Evolutionary conservation across 1,140 invertebrate genomes (phyloP).

Genomic region (Venturia canescens): DNA sequence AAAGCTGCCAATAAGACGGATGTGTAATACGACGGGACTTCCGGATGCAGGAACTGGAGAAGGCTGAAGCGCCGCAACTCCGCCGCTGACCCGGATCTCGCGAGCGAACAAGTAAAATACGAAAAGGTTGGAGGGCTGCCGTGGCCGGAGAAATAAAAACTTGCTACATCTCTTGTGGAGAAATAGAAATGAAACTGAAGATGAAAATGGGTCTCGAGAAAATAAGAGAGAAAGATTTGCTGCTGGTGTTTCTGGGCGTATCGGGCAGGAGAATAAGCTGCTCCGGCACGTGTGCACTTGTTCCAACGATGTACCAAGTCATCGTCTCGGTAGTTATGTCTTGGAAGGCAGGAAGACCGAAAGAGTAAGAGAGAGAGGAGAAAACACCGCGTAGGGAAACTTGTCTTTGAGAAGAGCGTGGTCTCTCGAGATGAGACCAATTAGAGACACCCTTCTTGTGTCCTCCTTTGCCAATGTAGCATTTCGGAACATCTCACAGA

Average conservation of each 20-base stretch:
- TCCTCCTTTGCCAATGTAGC: conserved; percentile 41
- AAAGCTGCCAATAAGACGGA: conserved; percentile 18
- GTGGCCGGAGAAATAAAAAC: too few relatives aligned
- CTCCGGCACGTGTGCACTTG: conserved; percentile 21
- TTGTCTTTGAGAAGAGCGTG: conserved; percentile 30
- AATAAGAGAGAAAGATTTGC: background rate
- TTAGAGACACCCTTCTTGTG: conserved; percentile 42
- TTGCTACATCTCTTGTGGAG: background rate
- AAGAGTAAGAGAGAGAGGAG: conserved; percentile 14
- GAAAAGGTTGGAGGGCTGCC: background rate
- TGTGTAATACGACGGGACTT: conserved; percentile 4
- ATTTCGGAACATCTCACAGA: conserved; percentile 8
- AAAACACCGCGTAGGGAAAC: conserved; percentile 10
- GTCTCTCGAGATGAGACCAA: conserved; percentile 39
- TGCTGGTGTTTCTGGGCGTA: too few relatives aligned
- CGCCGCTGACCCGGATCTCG: background rate
- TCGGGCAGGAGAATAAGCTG: background rate
- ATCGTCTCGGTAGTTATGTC: conserved; percentile 40
- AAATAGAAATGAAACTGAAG: background rate
- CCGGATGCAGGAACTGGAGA: background rate
- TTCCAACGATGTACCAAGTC: conserved; percentile 33
- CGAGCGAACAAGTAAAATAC: background rate
- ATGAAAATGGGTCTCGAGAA: too few relatives aligned
- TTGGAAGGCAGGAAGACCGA: background rate
- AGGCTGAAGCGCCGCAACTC: background rate